Evolutionary conservation across 2,888 invertebrate genomes (phyloP).

Genomic region (Thecocarcelia acutangulata): DNA sequence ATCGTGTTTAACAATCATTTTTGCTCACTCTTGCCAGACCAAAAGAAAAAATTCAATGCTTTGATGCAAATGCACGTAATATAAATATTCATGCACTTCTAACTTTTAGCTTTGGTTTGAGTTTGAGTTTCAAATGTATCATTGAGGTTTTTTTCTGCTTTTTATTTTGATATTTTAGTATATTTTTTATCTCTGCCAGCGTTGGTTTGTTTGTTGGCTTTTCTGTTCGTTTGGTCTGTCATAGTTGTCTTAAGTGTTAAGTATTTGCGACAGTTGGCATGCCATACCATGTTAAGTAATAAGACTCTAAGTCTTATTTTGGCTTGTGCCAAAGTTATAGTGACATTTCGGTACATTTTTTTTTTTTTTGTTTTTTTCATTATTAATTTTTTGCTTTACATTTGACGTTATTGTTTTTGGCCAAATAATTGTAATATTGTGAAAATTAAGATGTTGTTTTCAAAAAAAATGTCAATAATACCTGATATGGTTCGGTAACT

Average conservation of each 20-base stretch:
- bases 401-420: constrained; percentile 58
- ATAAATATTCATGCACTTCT: constrained; percentile 31
- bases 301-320: constrained; percentile 61
- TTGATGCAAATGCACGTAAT: not conserved
- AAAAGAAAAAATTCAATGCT: not conserved
- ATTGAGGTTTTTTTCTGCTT: constrained; percentile 8
- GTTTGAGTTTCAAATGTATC: constrained; percentile 58
- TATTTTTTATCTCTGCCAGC: constrained; percentile 3
- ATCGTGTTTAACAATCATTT: constrained; percentile 72
- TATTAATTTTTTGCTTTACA: constrained; percentile 8
- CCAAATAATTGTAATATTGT: constrained; percentile 53
- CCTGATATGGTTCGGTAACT: constrained; percentile 11
- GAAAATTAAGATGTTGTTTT: constrained; percentile 59
- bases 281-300: constrained; percentile 68
- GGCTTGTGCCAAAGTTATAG: constrained; percentile 69
- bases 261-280: constrained; percentile 69
- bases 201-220: constrained; percentile 31
- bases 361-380: no score
- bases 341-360: constrained; percentile 42
- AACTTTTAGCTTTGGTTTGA: constrained; percentile 42
- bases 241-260: constrained; percentile 69
- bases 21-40: constrained; percentile 41
- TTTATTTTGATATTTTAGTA: constrained; percentile 23
- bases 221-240: constrained; percentile 57
- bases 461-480: constrained; percentile 43